These are phyloP conservation scores for Dorcus parallelipipedus DNA, from an alignment of 2,888 invertebrate genomes.

Conservation along the genomic window DNA sequence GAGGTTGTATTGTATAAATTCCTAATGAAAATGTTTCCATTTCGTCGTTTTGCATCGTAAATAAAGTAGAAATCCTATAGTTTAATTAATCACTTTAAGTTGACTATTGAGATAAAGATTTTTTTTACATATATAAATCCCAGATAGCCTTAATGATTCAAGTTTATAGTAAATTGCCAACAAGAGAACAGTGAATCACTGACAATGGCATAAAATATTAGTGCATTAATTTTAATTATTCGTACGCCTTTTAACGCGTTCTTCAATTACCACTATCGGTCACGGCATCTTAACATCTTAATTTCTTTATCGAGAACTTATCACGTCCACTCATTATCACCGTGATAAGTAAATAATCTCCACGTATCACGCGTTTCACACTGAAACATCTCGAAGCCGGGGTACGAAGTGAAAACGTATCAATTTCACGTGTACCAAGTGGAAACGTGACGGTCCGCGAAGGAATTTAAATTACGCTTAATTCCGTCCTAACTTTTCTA, in stretches of 20 bases:
- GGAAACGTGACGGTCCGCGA: background rate
- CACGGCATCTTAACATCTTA: constrained; percentile 23
- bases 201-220: constrained; percentile 7
- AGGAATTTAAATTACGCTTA: constrained; percentile 12
- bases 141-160: background rate
- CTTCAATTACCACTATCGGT: constrained; percentile 19
- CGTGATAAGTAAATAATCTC: constrained; percentile 4
- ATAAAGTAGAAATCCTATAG: too few species aligned
- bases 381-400: too few species aligned
- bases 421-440: too few species aligned
- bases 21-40: too few species aligned
- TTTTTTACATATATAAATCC: background rate
- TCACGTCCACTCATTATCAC: constrained; percentile 18
- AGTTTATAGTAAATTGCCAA: background rate
- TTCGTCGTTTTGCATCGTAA: too few species aligned
- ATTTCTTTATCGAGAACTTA: constrained; percentile 21
- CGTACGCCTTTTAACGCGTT: constrained; percentile 10
- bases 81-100: too few species aligned
- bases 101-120: too few species aligned
- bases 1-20: too few species aligned
- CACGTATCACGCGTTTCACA: too few species aligned
- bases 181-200: background rate
- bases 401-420: too few species aligned
- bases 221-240: constrained; percentile 13
- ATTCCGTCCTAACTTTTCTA: constrained; percentile 6